Evolutionary conservation across 2,888 invertebrate genomes (phyloP), one percentile per base, ranked within the genome.

Genomic region (Macaria notata): DNA sequence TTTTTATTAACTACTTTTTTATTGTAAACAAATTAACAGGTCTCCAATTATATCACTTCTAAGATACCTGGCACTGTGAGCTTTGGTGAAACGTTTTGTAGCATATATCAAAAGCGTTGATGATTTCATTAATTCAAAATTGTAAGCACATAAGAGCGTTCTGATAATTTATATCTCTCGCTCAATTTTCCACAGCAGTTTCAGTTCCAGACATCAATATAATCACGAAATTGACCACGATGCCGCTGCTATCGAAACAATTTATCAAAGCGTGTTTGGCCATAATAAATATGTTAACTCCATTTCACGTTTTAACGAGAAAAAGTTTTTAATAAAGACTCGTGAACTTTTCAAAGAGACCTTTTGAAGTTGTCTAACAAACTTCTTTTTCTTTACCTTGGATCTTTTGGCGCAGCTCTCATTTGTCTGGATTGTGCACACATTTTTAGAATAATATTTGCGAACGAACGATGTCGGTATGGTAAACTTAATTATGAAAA

Each of bases 221-320:
- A 47, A 50, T 58, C 44, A 50, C 50, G 49, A 44, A 54, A 58
- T 54, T 50, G 54, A 58, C 53, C 57, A 39, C 55, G 54, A 45
- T 51, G 48, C 46, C 9, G 55, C 9, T 46, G 42, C 42, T 64
- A 66, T 66, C 64, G 29, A 9, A 3, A 55, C 51, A 54, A 60
- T 69, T 63, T 54, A 69, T 66, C 67, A 59, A 54, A 63, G 63
- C 67, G 66, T 70, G 68, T 64, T 59, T 9, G 46, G 61, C 56
- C 51, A 59, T 64, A 65, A 67, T 68, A 68, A 70, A 65, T 61
- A 59, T 54, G 61, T 58, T 54, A 59, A 60, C 43, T 52, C 59
- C 53, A 51, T 61, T 59, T 47, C 61, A 62, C 49, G 56, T 59
- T 65, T 56, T 61, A 68, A 68, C 53, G 47, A 63, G 63, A 63